Base-by-base conservation (phyloP, 2,113 vertebrate genomes). In the Aptenodytes forsteri region DNA sequence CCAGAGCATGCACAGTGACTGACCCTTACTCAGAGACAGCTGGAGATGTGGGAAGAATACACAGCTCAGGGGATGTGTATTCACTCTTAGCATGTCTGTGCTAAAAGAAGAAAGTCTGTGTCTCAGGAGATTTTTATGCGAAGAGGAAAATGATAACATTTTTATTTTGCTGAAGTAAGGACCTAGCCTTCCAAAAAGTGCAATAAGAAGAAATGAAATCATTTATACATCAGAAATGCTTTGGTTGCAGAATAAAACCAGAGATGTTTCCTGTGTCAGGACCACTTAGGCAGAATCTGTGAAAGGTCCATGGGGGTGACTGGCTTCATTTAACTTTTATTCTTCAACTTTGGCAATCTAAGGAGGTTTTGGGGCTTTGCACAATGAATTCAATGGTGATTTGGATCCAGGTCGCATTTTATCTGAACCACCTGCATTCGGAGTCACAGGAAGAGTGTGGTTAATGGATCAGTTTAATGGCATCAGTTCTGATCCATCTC, bases 401-500 rank as follows among this genome's bases (percentile, higher is more conserved):
- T 91, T 86, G 94, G 94, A 94, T 81, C 95, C 89, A 90, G 95
- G 82, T 78, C 42, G 9, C 84, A 47, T 93, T 91, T 94, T 77
- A 23, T 73, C 73, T 85, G 89, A 95, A 93, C 66, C 89, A 85
- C 87, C 58, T 10, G 11, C 91, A 62, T 66, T 77, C 44, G 84
- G 71, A 96, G 78, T 18, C 87, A 38, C 73, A 90, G 94, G 95
- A 97, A 95, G 95, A 96, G 55, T 70, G 87, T 96, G 90, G 95
- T 91, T 97, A 97, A 97, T 97, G 93, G 97, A 96, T 97, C 93
- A 26, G 58, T 32, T 80, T 93, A 96, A 96, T 93, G 93, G 83
- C 94, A 96, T 97, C 95, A 97, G 94, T 96, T 96, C 95, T 96
- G 96, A 96, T 90, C 97, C 97, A 94, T 90, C 95, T 95, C 91